These are phyloP conservation scores for Neodiprion fabricii DNA, from an alignment of 1,140 invertebrate genomes.

Conservation along the genomic window DNA sequence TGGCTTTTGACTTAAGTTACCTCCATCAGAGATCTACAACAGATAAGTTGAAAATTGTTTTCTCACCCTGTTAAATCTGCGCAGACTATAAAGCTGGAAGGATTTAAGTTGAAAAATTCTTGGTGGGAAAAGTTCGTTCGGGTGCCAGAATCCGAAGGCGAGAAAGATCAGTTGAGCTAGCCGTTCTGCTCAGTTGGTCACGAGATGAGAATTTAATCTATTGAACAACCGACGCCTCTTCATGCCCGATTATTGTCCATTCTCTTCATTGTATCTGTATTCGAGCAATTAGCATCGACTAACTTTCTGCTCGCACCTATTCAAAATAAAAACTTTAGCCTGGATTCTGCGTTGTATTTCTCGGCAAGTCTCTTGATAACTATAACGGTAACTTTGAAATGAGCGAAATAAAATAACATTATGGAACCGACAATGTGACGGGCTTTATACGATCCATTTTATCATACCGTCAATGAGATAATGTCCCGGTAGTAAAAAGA, in stretches of 20 bases:
- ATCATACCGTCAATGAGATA: not conserved
- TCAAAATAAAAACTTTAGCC: too few relatives aligned
- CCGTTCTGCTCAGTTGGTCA: not conserved
- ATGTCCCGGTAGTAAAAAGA: not conserved
- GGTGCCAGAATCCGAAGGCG: not conserved
- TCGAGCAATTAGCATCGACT: too few relatives aligned
- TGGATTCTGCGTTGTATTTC: too few relatives aligned
- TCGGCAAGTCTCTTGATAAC: too few relatives aligned
- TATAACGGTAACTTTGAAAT: not conserved
- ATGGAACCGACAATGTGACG: not conserved
- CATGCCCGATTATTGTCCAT: too few relatives aligned
- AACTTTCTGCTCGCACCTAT: too few relatives aligned
- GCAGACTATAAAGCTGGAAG: not conserved
- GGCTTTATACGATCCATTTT: not conserved
- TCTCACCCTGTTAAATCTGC: not conserved
- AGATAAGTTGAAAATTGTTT: not conserved
- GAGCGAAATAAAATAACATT: not conserved
- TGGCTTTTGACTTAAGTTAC: too few relatives aligned
- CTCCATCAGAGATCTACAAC: not conserved
- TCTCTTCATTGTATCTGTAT: too few relatives aligned
- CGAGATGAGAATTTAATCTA: not conserved
- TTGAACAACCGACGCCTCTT: not conserved
- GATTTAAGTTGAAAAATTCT: not conserved
- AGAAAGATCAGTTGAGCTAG: not conserved
- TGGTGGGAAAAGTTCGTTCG: not conserved